Evolutionary conservation across 2,113 vertebrate species (phyloP), one percentile per base, ranked within the genome.

Genomic region (Symphodus melops): DNA sequence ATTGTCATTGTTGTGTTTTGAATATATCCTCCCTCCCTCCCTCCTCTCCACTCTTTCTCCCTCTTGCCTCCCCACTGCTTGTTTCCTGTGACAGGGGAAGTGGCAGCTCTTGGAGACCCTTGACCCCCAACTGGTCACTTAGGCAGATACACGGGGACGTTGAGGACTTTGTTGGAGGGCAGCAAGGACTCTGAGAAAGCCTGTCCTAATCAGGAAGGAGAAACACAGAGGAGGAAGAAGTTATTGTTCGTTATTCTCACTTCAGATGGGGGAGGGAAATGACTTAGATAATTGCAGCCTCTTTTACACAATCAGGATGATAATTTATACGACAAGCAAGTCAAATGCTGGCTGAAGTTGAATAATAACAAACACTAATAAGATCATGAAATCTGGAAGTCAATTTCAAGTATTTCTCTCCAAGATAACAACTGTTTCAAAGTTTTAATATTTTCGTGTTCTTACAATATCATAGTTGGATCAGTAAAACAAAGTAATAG

Each of bases 61-160:
- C 83, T 81, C 77, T 41, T 6, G 60, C 86, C 83, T 88, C 86
- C 84, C 84, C 78, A 79, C 84, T 77, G 84, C 87, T 93, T 92
- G 88, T 91, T 91, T 90, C 87, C 81, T 86, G 76, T 93, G 93
- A 94, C 91, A 93, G 88, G 87, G 89, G 86, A 93, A 90, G 91
- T 92, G 93, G 91, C 92, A 93, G 93, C 79, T 90, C 76, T 56
- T 61, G 39, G 74, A 71, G 89, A 93, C 91, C 93, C 84, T 58
- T 86, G 86, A 91, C 79, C 91, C 86, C 72, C 56, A 56, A 74
- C 79, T 77, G 91, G 91, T 93, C 93, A 91, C 87, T 90, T 89
- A 89, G 95, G 95, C 95, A 95, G 93, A 95, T 95, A 93, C 81
- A 19, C 85, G 58, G 85, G 88, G 86, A 85, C 72, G 64, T 91